Percentiles rank a stretch among this genome's conserved stretches.
phyloP scores from a whole-genome alignment of 2,888 invertebrate species.

The Scaptomyza reducta region DNA sequence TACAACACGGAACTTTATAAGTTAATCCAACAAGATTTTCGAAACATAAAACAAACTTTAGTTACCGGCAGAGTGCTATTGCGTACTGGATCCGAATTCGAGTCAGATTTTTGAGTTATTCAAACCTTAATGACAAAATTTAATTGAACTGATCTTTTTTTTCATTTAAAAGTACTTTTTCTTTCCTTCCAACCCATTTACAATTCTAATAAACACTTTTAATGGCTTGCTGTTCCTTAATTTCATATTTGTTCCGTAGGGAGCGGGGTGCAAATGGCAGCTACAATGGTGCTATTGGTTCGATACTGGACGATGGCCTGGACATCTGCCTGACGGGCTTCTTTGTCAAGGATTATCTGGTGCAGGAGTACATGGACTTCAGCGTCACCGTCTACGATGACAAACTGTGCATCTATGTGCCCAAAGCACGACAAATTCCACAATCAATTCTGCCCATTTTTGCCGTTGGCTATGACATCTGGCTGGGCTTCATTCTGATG shows the following conservation, averaged over 20 bases:
- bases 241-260: conserved; percentile 48
- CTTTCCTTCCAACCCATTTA: too few species aligned
- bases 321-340: conserved; percentile 84
- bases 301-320: conserved; percentile 78
- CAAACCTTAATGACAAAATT: too few species aligned
- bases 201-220: too few species aligned
- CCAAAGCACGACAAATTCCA: conserved; percentile 83
- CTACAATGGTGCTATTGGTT: conserved; percentile 83
- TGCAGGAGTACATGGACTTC: conserved; percentile 82
- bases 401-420: conserved; percentile 83
- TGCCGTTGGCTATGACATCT: conserved; percentile 81
- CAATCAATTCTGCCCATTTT: conserved; percentile 83
- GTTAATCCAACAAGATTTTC: too few species aligned
- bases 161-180: too few species aligned
- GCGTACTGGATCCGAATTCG: too few species aligned
- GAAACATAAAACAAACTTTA: too few species aligned
- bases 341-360: conserved; percentile 84
- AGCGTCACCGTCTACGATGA: conserved; percentile 83
- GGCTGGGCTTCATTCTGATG: conserved; percentile 80
- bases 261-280: conserved; percentile 78
- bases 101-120: too few species aligned
- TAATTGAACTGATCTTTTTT: too few species aligned
- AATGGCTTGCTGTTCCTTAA: too few species aligned
- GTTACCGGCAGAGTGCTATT: too few species aligned
- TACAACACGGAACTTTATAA: too few species aligned